A percentile compares a stretch with the other conserved stretches of the same genome.
Evolutionary conservation across 2,888 invertebrate genomes (phyloP).

Genomic region (Nomada goodeniana): DNA sequence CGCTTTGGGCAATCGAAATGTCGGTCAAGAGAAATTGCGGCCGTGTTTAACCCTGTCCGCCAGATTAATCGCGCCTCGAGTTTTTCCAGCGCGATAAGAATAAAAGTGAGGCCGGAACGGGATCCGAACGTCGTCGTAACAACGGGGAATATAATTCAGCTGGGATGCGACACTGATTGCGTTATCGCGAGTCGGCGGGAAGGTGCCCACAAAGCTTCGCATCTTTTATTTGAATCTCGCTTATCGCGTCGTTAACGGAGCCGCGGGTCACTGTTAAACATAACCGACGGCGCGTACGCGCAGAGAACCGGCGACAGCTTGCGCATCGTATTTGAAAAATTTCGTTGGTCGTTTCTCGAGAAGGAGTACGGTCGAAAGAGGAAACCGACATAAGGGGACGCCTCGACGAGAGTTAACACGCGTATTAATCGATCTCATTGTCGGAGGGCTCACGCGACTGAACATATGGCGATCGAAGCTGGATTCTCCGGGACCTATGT

Average conservation of each 20-base stretch:
- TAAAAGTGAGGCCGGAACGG: background rate
- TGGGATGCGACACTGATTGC: background rate
- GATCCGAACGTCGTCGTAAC: background rate
- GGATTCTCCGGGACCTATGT: constrained; percentile 22
- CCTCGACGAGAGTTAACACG: constrained; percentile 68
- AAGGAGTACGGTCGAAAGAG: background rate
- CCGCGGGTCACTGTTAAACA: too few relatives aligned
- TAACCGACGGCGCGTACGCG: too few relatives aligned
- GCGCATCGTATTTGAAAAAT: too few relatives aligned
- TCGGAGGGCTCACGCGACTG: background rate
- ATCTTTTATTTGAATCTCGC: constrained; percentile 63
- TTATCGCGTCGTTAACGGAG: constrained; percentile 48
- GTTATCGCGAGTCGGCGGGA: constrained; percentile 17
- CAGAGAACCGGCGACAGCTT: too few relatives aligned
- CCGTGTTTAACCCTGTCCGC: too few relatives aligned
- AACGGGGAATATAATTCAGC: background rate
- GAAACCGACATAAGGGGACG: background rate
- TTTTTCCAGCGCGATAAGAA: too few relatives aligned
- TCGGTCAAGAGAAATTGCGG: too few relatives aligned
- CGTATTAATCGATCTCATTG: constrained; percentile 68
- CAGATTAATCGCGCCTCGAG: too few relatives aligned
- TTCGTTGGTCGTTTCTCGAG: too few relatives aligned
- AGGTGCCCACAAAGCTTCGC: constrained; percentile 23
- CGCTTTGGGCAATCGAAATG: background rate
- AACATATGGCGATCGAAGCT: constrained; percentile 69